Conservation (phyloP, 2,113 vertebrate genomes). For the Lepisosteus osseus region DNA sequence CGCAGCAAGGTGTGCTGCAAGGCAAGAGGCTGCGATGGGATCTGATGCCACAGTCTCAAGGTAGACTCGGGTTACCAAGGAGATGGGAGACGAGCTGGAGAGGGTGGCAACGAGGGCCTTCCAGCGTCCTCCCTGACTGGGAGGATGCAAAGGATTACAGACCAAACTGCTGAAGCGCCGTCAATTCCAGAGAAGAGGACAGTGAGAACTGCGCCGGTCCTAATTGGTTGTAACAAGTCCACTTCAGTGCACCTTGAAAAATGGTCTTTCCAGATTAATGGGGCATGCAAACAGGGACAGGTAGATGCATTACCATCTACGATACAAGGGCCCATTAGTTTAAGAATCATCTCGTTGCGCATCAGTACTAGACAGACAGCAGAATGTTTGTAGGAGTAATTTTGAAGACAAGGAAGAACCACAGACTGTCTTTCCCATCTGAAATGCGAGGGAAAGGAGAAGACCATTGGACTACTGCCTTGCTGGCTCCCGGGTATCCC, state of each 20-base stretch:
- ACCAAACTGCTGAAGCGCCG: too few species aligned
- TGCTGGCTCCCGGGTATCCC: conserved; percentile 43
- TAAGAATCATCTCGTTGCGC: background rate
- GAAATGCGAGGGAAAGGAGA: background rate
- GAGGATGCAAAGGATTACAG: too few species aligned
- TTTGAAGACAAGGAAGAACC: too few species aligned
- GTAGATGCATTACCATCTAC: too few species aligned
- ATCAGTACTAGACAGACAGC: conserved; percentile 11
- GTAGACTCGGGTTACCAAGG: background rate
- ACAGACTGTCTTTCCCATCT: too few species aligned
- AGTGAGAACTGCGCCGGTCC: too few species aligned
- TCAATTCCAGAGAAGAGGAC: too few species aligned
- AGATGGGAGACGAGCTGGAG: background rate
- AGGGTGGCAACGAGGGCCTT: background rate
- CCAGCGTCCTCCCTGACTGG: background rate
- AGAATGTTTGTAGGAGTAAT: conserved; percentile 9
- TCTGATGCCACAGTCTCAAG: background rate
- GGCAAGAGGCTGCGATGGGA: background rate
- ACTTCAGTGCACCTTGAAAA: too few species aligned
- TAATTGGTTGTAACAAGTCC: too few species aligned
- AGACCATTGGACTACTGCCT: background rate
- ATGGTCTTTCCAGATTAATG: too few species aligned
- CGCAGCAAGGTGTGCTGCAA: background rate
- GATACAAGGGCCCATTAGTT: background rate
- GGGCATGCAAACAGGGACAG: too few species aligned